These are phyloP conservation scores for Actenoides hombroni DNA, from an alignment of 2,113 vertebrate species.

Conservation along the genomic window DNA sequence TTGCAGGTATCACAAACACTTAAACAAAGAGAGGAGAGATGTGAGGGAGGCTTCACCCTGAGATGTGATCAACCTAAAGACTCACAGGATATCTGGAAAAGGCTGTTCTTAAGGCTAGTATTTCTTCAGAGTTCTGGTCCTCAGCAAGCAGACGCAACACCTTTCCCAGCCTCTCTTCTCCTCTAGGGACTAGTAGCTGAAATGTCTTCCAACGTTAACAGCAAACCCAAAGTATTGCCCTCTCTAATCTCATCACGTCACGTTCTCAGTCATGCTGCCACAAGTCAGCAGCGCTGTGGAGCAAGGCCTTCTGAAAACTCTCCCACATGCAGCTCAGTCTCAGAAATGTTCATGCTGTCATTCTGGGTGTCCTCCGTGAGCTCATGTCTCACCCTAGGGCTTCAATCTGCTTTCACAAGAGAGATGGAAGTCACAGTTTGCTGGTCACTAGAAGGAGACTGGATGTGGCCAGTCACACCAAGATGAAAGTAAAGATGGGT, in stretches of 20 bases:
- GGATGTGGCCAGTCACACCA: neutral
- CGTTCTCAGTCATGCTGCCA: neutral
- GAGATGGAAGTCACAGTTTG: neutral
- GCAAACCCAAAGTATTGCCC: neutral
- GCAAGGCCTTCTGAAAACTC: neutral
- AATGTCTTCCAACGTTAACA: neutral
- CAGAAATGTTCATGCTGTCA: neutral
- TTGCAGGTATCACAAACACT: neutral
- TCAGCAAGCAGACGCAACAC: neutral
- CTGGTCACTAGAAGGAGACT: neutral
- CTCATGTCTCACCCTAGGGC: neutral
- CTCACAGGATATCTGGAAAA: neutral
- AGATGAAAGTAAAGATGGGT: neutral
- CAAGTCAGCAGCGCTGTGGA: neutral
- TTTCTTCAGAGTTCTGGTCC: neutral
- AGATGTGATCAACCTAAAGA: neutral
- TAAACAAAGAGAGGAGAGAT: neutral
- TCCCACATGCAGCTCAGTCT: neutral
- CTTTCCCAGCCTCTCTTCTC: neutral
- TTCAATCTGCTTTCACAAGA: neutral
- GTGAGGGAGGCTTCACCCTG: neutral
- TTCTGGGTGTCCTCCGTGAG: neutral
- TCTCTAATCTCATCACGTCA: accelerated
- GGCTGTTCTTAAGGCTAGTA: neutral
- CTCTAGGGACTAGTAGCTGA: neutral